phyloP scores from a whole-genome alignment of 1,140 invertebrate species.

The Drosophila bifasciata region DNA sequence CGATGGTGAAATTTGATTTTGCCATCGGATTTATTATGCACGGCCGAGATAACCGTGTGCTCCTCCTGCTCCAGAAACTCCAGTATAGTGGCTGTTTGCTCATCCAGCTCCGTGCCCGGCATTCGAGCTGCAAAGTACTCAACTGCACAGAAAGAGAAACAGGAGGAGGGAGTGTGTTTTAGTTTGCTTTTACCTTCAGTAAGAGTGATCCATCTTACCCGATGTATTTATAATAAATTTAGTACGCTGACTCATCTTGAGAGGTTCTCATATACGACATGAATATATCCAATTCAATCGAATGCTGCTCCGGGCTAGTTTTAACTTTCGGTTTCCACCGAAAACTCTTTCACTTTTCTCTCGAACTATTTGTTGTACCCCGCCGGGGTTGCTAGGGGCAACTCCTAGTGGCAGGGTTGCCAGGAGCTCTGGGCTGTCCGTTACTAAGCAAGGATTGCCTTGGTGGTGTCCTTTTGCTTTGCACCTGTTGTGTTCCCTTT shows the following conservation, averaged over 20 bases:
- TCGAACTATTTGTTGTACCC: constrained; percentile 57
- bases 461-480: constrained; percentile 24
- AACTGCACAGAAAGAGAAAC: constrained; percentile 34
- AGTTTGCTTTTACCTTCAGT: neutral
- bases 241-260: constrained; percentile 64
- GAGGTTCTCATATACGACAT: neutral
- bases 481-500: constrained; percentile 69
- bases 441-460: constrained; percentile 32
- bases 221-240: constrained; percentile 75
- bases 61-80: constrained; percentile 84
- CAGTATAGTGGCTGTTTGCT: constrained; percentile 74
- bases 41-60: constrained; percentile 80
- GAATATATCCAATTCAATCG: neutral
- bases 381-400: constrained; percentile 57
- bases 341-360: constrained; percentile 61
- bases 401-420: constrained; percentile 58
- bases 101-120: constrained; percentile 68
- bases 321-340: constrained; percentile 59
- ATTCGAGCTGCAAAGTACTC: constrained; percentile 75
- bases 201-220: constrained; percentile 29
- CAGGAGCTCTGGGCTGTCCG: constrained; percentile 31
- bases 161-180: neutral
- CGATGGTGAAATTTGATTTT: constrained; percentile 83
- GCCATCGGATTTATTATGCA: constrained; percentile 77
- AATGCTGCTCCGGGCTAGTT: too few relatives aligned